phyloP scores from a whole-genome alignment of 2,888 invertebrate species.

The Nemotelus nigrinus region DNA sequence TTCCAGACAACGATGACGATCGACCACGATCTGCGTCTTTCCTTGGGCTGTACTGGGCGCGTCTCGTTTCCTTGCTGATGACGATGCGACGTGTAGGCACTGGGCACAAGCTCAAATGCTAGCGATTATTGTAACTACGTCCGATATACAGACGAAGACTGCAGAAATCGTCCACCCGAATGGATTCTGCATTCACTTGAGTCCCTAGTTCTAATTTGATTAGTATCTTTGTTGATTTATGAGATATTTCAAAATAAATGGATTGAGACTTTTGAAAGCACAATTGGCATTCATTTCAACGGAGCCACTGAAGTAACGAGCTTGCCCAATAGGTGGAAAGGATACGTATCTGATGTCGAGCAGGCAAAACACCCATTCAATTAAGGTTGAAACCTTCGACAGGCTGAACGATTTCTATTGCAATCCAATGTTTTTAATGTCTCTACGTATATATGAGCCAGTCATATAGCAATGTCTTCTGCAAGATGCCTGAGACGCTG shows the following conservation, averaged over 20 bases:
- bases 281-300: neutral
- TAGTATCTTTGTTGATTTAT: too few species aligned
- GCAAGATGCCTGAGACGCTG: neutral
- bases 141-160: neutral
- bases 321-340: neutral
- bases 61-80: neutral
- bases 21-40: neutral
- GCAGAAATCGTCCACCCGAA: neutral
- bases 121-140: neutral
- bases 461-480: conserved; percentile 20
- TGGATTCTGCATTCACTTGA: too few species aligned
- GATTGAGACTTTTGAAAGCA: too few species aligned
- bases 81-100: conserved; percentile 2
- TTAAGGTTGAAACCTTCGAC: too few species aligned
- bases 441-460: neutral
- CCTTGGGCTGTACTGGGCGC: conserved; percentile 1
- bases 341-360: too few species aligned
- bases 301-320: neutral
- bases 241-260: too few species aligned
- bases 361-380: too few species aligned
- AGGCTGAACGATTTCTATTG: neutral
- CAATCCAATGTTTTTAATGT: neutral
- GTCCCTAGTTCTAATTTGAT: too few species aligned
- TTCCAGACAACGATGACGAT: conserved; percentile 23
- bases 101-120: neutral